These are phyloP conservation scores for Amniataba percoides DNA, from an alignment of 2,797 vertebrate genomes.

Conservation along the genomic window DNA sequence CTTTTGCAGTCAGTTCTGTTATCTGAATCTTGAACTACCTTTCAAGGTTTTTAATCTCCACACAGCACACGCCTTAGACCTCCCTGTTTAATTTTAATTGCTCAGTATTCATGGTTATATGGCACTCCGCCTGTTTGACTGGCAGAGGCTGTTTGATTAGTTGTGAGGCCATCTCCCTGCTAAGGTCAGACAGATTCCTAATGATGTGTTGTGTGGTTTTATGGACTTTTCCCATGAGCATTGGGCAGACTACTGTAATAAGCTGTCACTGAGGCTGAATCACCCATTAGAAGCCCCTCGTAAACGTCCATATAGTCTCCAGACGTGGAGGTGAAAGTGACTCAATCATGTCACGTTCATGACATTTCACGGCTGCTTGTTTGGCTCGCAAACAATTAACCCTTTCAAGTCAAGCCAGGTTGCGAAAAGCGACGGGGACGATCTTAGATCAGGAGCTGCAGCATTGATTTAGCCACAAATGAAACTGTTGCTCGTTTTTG, in stretches of 20 bases:
- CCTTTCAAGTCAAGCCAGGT: conserved; percentile 15
- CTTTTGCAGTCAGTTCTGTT: conserved; percentile 1
- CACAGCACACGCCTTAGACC: neutral
- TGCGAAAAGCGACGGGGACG: neutral
- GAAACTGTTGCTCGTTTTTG: neutral
- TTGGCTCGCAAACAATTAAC: conserved; percentile 38
- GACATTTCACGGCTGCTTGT: conserved; percentile 36
- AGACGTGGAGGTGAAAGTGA: conserved; percentile 33
- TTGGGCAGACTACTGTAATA: conserved; percentile 57
- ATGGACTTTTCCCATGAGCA: conserved; percentile 58
- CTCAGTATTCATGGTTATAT: conserved; percentile 13
- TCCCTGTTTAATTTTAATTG: conserved; percentile 22
- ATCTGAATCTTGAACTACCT: neutral
- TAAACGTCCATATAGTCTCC: conserved; percentile 55
- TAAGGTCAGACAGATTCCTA: conserved; percentile 67
- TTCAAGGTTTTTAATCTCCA: conserved; percentile 14
- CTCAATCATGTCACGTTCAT: conserved; percentile 32
- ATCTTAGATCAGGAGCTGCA: neutral
- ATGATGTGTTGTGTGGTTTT: conserved; percentile 72
- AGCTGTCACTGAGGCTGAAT: conserved; percentile 60
- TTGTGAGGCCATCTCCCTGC: conserved; percentile 27
- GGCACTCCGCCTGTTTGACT: conserved; percentile 48
- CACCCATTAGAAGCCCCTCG: conserved; percentile 53
- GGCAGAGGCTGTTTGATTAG: conserved; percentile 68
- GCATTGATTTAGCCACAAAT: neutral